Evolutionary conservation across 2,797 vertebrate species (phyloP), one percentile per base, ranked within the genome.

Genomic region (Kryptopterus vitreolus): DNA sequence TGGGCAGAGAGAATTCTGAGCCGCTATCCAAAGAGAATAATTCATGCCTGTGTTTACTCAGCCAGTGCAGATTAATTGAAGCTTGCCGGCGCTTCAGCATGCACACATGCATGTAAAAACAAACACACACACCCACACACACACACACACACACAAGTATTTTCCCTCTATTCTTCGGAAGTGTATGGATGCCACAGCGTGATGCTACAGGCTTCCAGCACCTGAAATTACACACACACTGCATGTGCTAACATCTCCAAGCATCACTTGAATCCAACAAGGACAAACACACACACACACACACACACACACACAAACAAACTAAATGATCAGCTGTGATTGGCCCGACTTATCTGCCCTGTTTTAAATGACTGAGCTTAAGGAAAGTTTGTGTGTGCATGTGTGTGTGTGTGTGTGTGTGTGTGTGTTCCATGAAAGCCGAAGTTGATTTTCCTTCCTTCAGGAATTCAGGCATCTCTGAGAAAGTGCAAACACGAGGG

Each of bases 21-120:
- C 70, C 15, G 29, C 70, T 80, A 79, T 78, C 70, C 50, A 84
- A 85, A 84, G 77, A 84, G 70, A 86, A 88, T 88, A 81, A 88
- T 86, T 88, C 79, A 86, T 86, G 79, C 75, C 65, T 77, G 35
- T 82, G 72, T 86, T 88, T 85, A 84, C 84, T 82, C 65, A 84
- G 59, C 68, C 76, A 31, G 72, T 78, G 69, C 86, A 84, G 79
- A 81, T 85, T 82, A 84, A 85, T 80, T 80, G 79, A 84, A 78
- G 53, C 52, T 79, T 79, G 78, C 61, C 75, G 61, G 75, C 61
- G 10, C 48, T 69, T 66, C 78, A 50, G 57, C 31, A 18, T n/a
- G 35, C 65, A 61, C 58, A 61, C 58, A 55, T 50, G 61, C 69
- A 79, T 50, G 52, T 63, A 70, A 38, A 61, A 18, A 57, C 55